Conservation (phyloP, 1,140 invertebrate species). For the Vanessa atalanta region DNA sequence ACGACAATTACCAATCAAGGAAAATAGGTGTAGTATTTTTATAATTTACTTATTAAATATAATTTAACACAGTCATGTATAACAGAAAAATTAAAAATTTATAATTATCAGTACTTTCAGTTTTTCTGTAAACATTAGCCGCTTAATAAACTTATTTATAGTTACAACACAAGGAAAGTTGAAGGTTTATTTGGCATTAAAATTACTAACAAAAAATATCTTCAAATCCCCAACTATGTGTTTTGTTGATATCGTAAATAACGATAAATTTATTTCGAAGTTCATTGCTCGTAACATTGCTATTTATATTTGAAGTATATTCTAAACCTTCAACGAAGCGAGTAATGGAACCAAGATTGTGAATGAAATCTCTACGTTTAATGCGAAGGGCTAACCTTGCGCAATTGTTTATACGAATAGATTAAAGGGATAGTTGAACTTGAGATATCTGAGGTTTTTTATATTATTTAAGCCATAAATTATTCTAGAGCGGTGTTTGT, state of each 20-base stretch:
- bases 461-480: slow-evolving; percentile 6
- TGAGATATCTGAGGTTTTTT: slow-evolving; percentile 17
- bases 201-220: slow-evolving; percentile 2
- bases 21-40: no score
- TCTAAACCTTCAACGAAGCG: slow-evolving; percentile 10
- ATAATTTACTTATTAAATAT: no score
- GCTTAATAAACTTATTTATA: slow-evolving; percentile 30
- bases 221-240: background rate
- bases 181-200: slow-evolving; percentile 21
- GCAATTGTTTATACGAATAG: slow-evolving; percentile 13
- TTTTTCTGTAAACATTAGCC: slow-evolving; percentile 19
- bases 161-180: slow-evolving; percentile 9
- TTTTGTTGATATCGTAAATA: slow-evolving; percentile 10
- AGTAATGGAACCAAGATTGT: background rate
- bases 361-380: slow-evolving; percentile 17
- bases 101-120: background rate
- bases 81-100: background rate
- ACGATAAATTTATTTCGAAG: slow-evolving; percentile 2
- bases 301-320: background rate
- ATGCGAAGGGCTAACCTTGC: slow-evolving; percentile 16
- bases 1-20: background rate
- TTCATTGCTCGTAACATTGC: slow-evolving; percentile 8
- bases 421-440: slow-evolving; percentile 29
- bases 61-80: no score
- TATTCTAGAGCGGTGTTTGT: slow-evolving; percentile 40